Percentiles rank a stretch among this genome's conserved stretches.
These are phyloP conservation scores for Pecten maximus DNA, from an alignment of 2,888 invertebrate species.

Conservation along the genomic window DNA sequence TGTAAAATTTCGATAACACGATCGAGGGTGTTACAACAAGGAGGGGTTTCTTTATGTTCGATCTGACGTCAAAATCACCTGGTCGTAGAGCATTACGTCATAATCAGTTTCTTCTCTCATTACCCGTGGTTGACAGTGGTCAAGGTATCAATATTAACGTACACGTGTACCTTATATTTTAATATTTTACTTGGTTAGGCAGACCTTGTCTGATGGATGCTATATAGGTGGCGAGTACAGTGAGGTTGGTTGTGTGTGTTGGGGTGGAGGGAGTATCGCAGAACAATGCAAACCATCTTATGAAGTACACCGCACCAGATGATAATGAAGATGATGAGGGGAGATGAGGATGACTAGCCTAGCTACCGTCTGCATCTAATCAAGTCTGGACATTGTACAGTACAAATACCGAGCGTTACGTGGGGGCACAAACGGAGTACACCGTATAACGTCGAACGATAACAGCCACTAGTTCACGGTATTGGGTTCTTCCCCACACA, in stretches of 20 bases:
- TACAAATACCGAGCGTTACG: conserved; percentile 1
- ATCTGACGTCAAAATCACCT: too few relatives aligned
- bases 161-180: too few relatives aligned
- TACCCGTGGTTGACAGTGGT: too few relatives aligned
- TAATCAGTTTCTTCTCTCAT: too few relatives aligned
- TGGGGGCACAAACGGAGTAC: neutral
- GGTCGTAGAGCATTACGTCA: too few relatives aligned
- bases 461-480: neutral
- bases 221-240: too few relatives aligned
- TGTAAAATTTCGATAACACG: too few relatives aligned
- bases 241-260: neutral
- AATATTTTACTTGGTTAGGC: too few relatives aligned
- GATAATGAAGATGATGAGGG: conserved; percentile 30
- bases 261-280: neutral
- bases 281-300: neutral
- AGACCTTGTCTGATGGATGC: too few relatives aligned
- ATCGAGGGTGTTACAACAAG: too few relatives aligned
- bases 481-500: neutral
- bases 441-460: conserved; percentile 14
- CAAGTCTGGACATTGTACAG: conserved; percentile 14
- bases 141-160: too few relatives aligned
- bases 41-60: too few relatives aligned
- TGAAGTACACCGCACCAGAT: neutral
- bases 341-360: conserved; percentile 22
- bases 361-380: conserved; percentile 23